Conservation (phyloP, 2,113 vertebrate species). For the Procapra przewalskii region DNA sequence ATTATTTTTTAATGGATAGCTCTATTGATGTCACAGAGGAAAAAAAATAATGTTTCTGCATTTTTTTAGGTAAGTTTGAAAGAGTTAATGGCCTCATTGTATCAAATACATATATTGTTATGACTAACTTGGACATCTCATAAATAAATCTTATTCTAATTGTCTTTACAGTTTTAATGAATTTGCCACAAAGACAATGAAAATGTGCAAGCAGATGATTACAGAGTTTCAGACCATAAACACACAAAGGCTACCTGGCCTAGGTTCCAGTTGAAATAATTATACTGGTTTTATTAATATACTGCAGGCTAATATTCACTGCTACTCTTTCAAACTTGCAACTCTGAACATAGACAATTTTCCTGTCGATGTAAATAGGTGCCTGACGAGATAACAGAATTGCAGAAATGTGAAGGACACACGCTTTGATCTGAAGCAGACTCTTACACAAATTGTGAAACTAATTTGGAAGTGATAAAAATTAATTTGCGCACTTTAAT, state of each 20-base stretch:
- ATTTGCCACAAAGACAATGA: conserved; percentile 25
- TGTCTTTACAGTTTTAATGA: not conserved
- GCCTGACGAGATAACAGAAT: conserved; percentile 71
- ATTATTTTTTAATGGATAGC: not conserved
- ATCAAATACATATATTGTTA: not conserved
- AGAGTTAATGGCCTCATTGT: not conserved
- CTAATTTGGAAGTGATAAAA: conserved; percentile 88
- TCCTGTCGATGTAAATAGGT: conserved; percentile 64
- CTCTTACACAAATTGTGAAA: conserved; percentile 81
- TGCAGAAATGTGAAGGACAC: conserved; percentile 75
- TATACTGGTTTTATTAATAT: conserved; percentile 56
- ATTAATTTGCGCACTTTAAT: conserved; percentile 92
- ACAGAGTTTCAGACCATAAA: conserved; percentile 48
- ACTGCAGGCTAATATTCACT: conserved; percentile 55
- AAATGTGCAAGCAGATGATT: conserved; percentile 64
- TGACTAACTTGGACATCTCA: not conserved
- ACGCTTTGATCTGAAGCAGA: conserved; percentile 81
- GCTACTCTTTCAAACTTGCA: conserved; percentile 59
- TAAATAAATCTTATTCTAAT: conserved; percentile 25
- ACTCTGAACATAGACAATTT: conserved; percentile 60
- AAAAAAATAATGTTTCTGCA: not conserved
- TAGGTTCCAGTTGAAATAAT: conserved; percentile 52
- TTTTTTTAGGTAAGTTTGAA: conserved; percentile 4
- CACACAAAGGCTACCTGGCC: not conserved
- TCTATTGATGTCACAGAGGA: not conserved